Base-by-base conservation (phyloP, 2,113 vertebrate genomes). In the Benitochromis conjunctus region DNA sequence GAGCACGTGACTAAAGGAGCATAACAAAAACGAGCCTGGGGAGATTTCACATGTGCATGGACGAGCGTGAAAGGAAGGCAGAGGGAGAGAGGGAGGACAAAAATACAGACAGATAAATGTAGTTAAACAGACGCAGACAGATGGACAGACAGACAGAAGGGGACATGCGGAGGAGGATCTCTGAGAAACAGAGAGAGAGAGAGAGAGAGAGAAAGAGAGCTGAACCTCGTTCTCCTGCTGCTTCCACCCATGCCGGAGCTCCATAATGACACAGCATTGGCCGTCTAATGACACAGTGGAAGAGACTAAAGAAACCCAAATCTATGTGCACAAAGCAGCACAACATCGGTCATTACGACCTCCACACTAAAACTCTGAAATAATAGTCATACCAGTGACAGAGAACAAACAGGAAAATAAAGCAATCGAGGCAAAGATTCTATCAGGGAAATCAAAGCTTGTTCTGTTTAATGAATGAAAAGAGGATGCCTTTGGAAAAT, bases 251-350 rank as follows among this genome's bases (percentile, higher is more conserved):
- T 94, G 91, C 86, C 86, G 90, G 48, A 76, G 62, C 89, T 89
- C 88, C 76, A 85, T 95, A 94, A 94, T 93, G 93, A 94, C 94
- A 95, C 93, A 93, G 92, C 93, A 93, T 84, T 81, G 83, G 89
- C 79, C 79, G 56, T 80, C 69, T 94, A 95, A 93, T 95, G 92
- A 92, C 91, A 93, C 89, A 93, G 89, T 86, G 71, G 82, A 90
- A 77, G 78, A 88, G 86, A 84, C 85, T 71, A 89, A 85, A 91
- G 86, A 86, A 86, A 82, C 79, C 86, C 79, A 88, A 91, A 91
- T 90, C 79, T 80, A 38, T 87, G 83, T 19, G 19, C 26, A 58
- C 79, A 84, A 88, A 86, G 83, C 90, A 86, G 79, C 86, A 74
- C 71, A 79, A 66, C 71, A 66, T 36, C 12, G 26, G 55, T 82